phyloP scores from a whole-genome alignment of 2,113 vertebrate genomes.

The Notarius lentiginosus region DNA sequence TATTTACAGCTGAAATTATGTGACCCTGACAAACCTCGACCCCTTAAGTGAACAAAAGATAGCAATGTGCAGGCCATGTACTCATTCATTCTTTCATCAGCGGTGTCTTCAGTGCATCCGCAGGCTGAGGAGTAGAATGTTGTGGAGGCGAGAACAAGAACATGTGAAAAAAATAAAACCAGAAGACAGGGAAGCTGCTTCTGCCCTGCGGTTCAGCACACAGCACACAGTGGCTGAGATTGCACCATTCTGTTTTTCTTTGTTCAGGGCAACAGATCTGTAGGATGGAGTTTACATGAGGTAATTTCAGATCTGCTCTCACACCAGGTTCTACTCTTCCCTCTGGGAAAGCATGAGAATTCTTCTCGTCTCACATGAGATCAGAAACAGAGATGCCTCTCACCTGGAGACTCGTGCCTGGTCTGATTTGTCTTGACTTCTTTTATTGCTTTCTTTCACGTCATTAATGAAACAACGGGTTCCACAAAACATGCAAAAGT shows the following conservation, averaged over 20 bases:
- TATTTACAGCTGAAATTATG: not conserved
- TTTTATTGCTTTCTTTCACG: not conserved
- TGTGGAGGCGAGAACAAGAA: conserved; percentile 20
- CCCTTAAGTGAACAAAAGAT: not conserved
- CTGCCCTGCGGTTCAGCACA: not conserved
- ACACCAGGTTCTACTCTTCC: not conserved
- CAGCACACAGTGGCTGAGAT: not conserved
- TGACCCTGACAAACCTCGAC: not conserved
- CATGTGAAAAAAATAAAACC: not conserved
- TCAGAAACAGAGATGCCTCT: not conserved
- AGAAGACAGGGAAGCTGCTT: not conserved
- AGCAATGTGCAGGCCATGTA: not conserved
- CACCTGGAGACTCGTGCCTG: not conserved
- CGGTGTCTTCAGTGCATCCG: not conserved
- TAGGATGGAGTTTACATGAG: not conserved
- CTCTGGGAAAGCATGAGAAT: no score
- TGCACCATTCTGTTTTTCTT: not conserved
- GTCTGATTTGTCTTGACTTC: not conserved
- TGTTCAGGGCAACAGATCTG: not conserved
- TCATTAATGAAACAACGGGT: not conserved
- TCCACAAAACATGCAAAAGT: not conserved
- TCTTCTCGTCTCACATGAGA: not conserved
- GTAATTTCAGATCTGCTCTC: conserved; percentile 16
- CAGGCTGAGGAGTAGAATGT: conserved; percentile 27
- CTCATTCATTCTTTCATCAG: not conserved